A percentile compares a stretch with the other conserved stretches of the same genome.
Evolutionary conservation across 92 coral and sea anemone species (phyloP).

Genomic region (Isaurus tuberculatus): DNA sequence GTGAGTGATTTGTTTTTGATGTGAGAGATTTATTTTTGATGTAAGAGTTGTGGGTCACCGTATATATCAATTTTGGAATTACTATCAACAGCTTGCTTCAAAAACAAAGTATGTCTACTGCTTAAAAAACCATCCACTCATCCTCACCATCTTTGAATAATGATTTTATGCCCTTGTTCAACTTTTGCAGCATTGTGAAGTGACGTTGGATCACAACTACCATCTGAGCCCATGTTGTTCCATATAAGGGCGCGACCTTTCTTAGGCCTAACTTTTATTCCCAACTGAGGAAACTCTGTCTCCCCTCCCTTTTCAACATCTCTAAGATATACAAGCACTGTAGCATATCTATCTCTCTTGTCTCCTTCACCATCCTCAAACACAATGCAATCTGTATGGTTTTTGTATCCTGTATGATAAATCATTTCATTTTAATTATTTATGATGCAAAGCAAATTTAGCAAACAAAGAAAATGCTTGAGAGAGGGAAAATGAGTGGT

Average conservation of each 20-base stretch:
- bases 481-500: no score
- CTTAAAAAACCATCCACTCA: neutral
- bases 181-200: constrained; percentile 94
- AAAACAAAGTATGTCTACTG: no score
- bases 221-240: constrained; percentile 91
- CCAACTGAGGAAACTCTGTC: constrained; percentile 90
- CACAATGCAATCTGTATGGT: constrained; percentile 94
- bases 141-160: constrained; percentile 75
- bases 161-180: constrained; percentile 85
- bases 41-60: no score
- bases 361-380: constrained; percentile 65
- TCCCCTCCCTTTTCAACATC: constrained; percentile 94
- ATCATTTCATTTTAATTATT: no score
- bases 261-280: constrained; percentile 91
- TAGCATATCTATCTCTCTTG: constrained; percentile 91
- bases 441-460: no score
- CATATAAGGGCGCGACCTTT: constrained; percentile 95
- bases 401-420: constrained; percentile 81
- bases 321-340: constrained; percentile 86
- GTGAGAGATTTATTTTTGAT: no score
- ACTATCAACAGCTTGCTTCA: no score
- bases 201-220: constrained; percentile 89
- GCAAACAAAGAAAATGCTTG: no score
- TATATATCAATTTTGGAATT: no score
- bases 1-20: no score